phyloP scores from a whole-genome alignment of 2,888 invertebrate species.

The Heliconius aoede region DNA sequence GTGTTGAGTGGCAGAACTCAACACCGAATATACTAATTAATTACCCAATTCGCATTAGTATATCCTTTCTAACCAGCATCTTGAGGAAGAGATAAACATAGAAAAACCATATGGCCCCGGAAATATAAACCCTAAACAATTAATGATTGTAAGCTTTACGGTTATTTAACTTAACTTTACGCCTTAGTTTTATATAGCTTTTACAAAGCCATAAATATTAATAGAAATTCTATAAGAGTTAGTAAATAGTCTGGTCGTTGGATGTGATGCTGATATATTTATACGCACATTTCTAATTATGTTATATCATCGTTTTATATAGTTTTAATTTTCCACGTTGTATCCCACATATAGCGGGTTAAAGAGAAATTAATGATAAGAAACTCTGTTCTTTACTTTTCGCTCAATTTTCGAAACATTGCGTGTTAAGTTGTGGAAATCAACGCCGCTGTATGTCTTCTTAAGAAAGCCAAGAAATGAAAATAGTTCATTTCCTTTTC shows the following conservation, averaged over 20 bases:
- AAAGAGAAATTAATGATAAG: background rate
- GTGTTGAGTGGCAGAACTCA: too few species aligned
- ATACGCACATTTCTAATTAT: too few species aligned
- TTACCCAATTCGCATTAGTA: background rate
- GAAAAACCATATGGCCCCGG: background rate
- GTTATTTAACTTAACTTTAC: too few species aligned
- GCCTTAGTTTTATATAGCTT: background rate
- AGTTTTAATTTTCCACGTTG: too few species aligned
- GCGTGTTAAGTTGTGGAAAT: background rate
- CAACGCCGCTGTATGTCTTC: background rate
- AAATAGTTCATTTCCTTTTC: too few species aligned
- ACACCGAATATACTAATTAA: background rate
- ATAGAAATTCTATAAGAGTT: background rate
- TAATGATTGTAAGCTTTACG: conserved; percentile 2
- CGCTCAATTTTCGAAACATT: background rate
- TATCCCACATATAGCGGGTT: too few species aligned
- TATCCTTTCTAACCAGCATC: background rate
- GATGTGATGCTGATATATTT: too few species aligned
- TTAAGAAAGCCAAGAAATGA: background rate
- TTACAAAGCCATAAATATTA: background rate
- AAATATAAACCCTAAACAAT: background rate
- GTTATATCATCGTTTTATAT: too few species aligned
- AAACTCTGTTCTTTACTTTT: background rate
- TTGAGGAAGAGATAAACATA: background rate
- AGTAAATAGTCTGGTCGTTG: too few species aligned